phyloP scores from a whole-genome alignment of 2,113 vertebrate species.

The Sylvilagus bachmani region DNA sequence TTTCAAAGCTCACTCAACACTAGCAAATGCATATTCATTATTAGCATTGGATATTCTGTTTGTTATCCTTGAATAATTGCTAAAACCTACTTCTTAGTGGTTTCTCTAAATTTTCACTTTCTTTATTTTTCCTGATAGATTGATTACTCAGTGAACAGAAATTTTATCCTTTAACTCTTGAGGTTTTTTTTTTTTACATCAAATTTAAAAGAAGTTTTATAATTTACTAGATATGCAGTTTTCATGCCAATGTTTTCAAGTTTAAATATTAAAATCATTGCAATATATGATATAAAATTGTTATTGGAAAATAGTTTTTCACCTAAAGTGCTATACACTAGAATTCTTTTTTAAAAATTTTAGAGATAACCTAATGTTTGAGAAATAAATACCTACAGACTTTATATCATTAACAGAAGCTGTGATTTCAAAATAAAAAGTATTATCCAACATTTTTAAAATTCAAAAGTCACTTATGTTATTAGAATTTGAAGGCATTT shows the following conservation, averaged over 20 bases:
- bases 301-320: background rate
- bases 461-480: background rate
- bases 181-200: background rate
- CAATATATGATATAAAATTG: background rate
- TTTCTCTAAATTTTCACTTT: background rate
- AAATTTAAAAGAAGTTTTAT: background rate
- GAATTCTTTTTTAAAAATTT: background rate
- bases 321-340: background rate
- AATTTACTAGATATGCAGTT: constrained; percentile 6
- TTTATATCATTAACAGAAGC: background rate
- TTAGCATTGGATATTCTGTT: background rate
- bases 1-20: background rate
- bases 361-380: background rate
- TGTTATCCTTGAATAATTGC: background rate
- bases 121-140: background rate
- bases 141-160: background rate
- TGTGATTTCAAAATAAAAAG: constrained; percentile 1
- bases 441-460: background rate
- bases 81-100: background rate
- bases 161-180: background rate
- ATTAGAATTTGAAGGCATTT: background rate
- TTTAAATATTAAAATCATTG: background rate
- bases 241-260: background rate
- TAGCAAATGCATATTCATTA: background rate
- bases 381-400: background rate